Percentiles rank a stretch among this genome's conserved stretches.
Evolutionary conservation across 37 sponge, comb jelly and placozoan genomes (phyloP).

Genomic region (Halisarca cf. caerulea): DNA sequence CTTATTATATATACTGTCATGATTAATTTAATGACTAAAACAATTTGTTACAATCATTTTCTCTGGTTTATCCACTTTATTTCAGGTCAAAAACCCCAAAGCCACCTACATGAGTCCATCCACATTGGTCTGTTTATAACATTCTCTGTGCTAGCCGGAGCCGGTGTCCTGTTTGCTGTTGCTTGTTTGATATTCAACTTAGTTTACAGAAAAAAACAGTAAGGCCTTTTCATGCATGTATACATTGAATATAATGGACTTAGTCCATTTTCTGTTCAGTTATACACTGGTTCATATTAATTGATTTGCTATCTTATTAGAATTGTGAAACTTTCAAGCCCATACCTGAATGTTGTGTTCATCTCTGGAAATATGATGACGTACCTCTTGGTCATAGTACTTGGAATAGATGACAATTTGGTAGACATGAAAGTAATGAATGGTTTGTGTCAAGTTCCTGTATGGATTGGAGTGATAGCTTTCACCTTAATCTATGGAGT

Average conservation of each 20-base stretch:
- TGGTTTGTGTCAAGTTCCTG: not conserved
- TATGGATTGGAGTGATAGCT: constrained; percentile 56
- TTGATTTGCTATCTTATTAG: too few species aligned
- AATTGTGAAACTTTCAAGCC: constrained; percentile 66
- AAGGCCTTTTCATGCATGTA: too few species aligned
- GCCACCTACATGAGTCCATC: constrained; percentile 36
- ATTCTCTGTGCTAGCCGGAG: constrained; percentile 31
- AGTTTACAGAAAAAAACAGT: constrained; percentile 49
- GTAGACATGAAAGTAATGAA: not conserved
- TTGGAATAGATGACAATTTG: constrained; percentile 58
- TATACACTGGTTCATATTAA: too few species aligned
- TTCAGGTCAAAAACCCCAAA: too few species aligned
- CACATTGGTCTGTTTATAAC: constrained; percentile 32
- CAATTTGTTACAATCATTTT: too few species aligned
- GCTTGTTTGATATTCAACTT: constrained; percentile 47
- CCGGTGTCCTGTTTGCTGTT: constrained; percentile 56
- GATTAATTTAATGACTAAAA: not conserved
- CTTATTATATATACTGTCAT: too few species aligned
- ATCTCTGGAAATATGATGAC: constrained; percentile 49
- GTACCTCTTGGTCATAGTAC: constrained; percentile 63
- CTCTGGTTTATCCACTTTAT: too few species aligned
- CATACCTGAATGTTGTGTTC: constrained; percentile 65
- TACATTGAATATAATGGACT: too few species aligned
- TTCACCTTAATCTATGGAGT: constrained; percentile 70
- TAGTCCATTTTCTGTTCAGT: too few species aligned